Evolutionary conservation across 2,888 invertebrate genomes (phyloP).

Genomic region (Aleiodes testaceus): DNA sequence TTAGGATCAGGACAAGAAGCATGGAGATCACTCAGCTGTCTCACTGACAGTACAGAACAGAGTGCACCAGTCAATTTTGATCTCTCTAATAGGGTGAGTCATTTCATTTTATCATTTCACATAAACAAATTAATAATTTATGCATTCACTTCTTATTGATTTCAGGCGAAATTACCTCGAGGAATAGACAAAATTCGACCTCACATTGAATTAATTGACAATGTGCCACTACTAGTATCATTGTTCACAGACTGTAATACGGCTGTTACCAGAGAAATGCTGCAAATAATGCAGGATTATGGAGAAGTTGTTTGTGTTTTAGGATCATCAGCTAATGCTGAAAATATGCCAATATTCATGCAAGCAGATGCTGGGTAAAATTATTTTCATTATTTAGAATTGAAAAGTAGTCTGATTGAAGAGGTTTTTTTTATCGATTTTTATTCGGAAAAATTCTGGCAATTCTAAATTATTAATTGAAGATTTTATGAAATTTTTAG

Average conservation of each 20-base stretch:
- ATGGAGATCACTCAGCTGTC: constrained; percentile 87
- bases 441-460: background rate
- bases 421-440: background rate
- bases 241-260: constrained; percentile 98
- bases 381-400: constrained; percentile 27
- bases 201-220: constrained; percentile 95
- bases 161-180: constrained; percentile 91
- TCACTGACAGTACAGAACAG: constrained; percentile 92
- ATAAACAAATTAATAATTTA: no score
- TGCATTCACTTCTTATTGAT: constrained; percentile 20
- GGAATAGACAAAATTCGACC: constrained; percentile 98
- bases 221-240: constrained; percentile 96
- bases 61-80: constrained; percentile 94
- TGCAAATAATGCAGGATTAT: constrained; percentile 96
- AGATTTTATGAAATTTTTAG: constrained; percentile 74
- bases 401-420: background rate
- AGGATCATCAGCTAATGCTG: constrained; percentile 92
- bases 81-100: constrained; percentile 88
- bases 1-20: constrained; percentile 79
- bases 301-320: constrained; percentile 96
- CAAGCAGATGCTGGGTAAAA: constrained; percentile 84
- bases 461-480: background rate
- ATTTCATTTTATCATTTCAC: no score
- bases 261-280: constrained; percentile 92
- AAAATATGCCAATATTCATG: constrained; percentile 93